Evolutionary conservation across 2,113 vertebrate genomes (phyloP).

Genomic region (Salminus brasiliensis): DNA sequence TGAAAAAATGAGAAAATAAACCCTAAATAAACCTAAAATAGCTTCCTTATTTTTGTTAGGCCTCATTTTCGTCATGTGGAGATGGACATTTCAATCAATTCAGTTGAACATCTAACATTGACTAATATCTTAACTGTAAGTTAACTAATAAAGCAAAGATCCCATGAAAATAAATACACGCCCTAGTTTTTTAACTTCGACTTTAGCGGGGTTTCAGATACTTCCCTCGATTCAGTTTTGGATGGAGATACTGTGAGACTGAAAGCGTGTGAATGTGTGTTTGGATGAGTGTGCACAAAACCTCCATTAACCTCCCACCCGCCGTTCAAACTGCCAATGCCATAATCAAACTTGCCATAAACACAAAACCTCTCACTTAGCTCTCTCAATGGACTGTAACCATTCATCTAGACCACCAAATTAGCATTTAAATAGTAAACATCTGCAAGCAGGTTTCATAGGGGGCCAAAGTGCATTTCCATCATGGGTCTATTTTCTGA

Average conservation of each 20-base stretch:
- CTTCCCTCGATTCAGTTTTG: not conserved
- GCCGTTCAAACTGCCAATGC: constrained; percentile 26
- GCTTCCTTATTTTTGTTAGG: too few species aligned
- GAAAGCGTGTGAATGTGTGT: constrained; percentile 1
- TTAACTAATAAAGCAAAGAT: too few species aligned
- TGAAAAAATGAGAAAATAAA: too few species aligned
- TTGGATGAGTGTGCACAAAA: constrained; percentile 2
- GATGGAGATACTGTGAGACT: not conserved
- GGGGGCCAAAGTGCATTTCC: constrained; percentile 36
- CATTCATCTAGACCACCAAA: constrained; percentile 34
- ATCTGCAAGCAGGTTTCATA: constrained; percentile 46
- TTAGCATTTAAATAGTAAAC: constrained; percentile 60
- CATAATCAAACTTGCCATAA: constrained; percentile 44
- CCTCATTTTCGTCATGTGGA: too few species aligned
- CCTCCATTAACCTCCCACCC: constrained; percentile 39
- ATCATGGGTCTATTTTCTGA: constrained; percentile 39
- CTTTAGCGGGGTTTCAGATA: too few species aligned
- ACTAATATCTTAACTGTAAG: too few species aligned
- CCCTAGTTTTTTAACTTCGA: too few species aligned
- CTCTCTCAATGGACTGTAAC: constrained; percentile 37
- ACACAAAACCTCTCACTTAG: constrained; percentile 44
- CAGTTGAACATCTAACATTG: too few species aligned
- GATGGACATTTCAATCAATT: too few species aligned
- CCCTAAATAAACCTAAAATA: too few species aligned
- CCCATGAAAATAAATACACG: too few species aligned